Evolutionary conservation across 30 jellyfish, hydroid and myxozoan species (phyloP), one percentile per base, ranked within the genome.

Genomic region (Clytia hemisphaerica): DNA sequence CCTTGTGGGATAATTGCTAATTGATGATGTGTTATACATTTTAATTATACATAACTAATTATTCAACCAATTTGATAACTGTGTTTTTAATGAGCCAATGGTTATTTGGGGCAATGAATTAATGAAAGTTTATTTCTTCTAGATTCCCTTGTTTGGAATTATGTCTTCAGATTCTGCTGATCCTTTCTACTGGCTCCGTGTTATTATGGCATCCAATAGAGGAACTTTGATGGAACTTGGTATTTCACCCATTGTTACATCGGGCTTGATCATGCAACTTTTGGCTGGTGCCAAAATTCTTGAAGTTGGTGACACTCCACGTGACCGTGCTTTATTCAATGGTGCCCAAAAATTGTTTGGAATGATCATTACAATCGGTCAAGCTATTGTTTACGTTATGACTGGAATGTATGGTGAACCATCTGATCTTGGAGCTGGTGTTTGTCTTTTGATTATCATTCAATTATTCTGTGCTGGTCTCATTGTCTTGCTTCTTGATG

Each of bases 391-490:
- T 59, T 92, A 92, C 57, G 99, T 92, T 19, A 83, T 84, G 96
- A 92, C 96, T 83, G 99, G 99, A 67, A 92, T 92, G 99, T 92
- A 92, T 73, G 99, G 99, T 28, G 95, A 85, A 32, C 99, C 99
- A 65, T 58, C 93, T 57, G 99, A 92, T n/a, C 78, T 92, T 22
- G 99, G 99, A 58, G 95, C 96, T 58, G 99, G 99, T 74, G 79
- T 92, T 57, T 92, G 99, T 74, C 89, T 84, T 50, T 72, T 92
- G 86, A 92, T 92, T 72, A 85, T 92, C 73, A 84, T 92, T 30
- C 99, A 92, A 88, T 64, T 92, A 40, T 78, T 83, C 77, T 82
- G 95, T 78, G 94, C 95, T 78, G 99, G 99, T 25, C 57, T 92
- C 51, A 82, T 92, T 75, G 95, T 83, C 45, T 59, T 92, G 78